A percentile compares a stretch with the other conserved stretches of the same genome.
phyloP scores from a whole-genome alignment of 2,888 invertebrate genomes.

The Dichetophora obliterata region DNA sequence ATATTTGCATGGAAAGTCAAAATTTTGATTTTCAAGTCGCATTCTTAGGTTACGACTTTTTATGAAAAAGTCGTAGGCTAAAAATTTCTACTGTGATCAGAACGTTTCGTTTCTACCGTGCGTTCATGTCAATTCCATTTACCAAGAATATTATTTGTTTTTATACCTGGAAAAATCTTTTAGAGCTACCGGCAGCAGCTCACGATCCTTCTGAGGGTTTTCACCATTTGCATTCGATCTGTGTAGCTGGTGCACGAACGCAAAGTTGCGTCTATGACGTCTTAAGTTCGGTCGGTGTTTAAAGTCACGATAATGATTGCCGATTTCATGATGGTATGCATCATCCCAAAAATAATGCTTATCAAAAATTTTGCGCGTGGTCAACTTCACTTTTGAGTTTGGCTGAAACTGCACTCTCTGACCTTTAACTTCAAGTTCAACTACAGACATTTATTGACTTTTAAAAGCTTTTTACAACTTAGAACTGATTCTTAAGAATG shows the following conservation, averaged over 20 bases:
- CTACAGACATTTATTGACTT: background rate
- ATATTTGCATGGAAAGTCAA: too few species aligned
- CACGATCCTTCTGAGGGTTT: constrained; percentile 48
- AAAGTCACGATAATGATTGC: constrained; percentile 66
- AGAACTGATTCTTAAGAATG: background rate
- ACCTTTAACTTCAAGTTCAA: constrained; percentile 19
- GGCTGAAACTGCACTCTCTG: background rate
- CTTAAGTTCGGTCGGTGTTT: constrained; percentile 49
- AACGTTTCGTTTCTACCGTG: too few species aligned
- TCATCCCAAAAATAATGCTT: constrained; percentile 52
- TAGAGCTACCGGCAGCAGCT: constrained; percentile 55
- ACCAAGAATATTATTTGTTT: background rate
- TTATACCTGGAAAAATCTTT: constrained; percentile 62
- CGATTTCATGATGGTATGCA: constrained; percentile 62
- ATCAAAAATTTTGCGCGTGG: constrained; percentile 57
- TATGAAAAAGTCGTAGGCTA: too few species aligned
- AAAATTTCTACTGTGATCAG: too few species aligned
- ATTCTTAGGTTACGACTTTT: too few species aligned
- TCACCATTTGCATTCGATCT: constrained; percentile 22
- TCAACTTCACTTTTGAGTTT: constrained; percentile 41
- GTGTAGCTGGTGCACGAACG: constrained; percentile 42
- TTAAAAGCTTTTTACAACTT: background rate
- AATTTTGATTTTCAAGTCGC: too few species aligned
- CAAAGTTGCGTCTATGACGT: constrained; percentile 36
- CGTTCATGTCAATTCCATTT: too few species aligned